Conservation (phyloP, 2,888 invertebrate genomes). For the Eristalis tenax region DNA sequence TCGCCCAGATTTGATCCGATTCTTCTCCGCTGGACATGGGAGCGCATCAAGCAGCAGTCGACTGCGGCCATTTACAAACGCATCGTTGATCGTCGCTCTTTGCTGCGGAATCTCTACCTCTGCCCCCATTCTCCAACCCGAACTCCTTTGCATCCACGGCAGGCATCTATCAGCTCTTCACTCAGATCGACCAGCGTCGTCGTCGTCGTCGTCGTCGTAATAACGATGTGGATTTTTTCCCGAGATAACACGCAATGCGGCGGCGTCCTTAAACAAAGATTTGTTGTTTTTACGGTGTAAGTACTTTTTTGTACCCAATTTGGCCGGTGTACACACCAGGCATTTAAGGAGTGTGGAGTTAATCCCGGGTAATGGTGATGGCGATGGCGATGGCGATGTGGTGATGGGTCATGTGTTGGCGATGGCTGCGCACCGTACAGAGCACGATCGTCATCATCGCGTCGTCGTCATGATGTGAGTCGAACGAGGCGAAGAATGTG, state of each 20-base stretch:
- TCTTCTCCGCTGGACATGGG: conserved; percentile 31
- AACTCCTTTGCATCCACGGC: background rate
- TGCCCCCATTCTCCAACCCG: background rate
- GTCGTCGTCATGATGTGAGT: conserved; percentile 18
- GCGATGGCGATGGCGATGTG: conserved; percentile 62
- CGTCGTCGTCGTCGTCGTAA: conserved; percentile 64
- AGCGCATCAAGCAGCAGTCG: conserved; percentile 19
- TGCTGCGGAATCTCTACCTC: background rate
- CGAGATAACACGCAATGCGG: conserved; percentile 73
- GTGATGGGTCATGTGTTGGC: conserved; percentile 55
- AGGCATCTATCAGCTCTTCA: background rate
- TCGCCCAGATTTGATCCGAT: conserved; percentile 57
- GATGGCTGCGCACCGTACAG: background rate
- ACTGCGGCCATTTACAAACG: conserved; percentile 33
- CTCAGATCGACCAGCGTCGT: conserved; percentile 6
- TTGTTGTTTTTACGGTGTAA: conserved; percentile 72
- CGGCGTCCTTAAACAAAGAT: conserved; percentile 74
- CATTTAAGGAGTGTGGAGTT: conserved; percentile 71
- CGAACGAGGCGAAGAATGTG: conserved; percentile 14
- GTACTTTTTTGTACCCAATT: conserved; percentile 72
- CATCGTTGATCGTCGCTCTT: conserved; percentile 3
- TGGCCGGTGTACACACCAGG: conserved; percentile 68
- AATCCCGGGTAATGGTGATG: conserved; percentile 69
- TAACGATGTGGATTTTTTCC: conserved; percentile 75
- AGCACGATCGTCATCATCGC: background rate